Percentiles rank a stretch among this genome's conserved stretches.
phyloP scores from a whole-genome alignment of 2,888 invertebrate species.

The Hofmannophila pseudospretella region DNA sequence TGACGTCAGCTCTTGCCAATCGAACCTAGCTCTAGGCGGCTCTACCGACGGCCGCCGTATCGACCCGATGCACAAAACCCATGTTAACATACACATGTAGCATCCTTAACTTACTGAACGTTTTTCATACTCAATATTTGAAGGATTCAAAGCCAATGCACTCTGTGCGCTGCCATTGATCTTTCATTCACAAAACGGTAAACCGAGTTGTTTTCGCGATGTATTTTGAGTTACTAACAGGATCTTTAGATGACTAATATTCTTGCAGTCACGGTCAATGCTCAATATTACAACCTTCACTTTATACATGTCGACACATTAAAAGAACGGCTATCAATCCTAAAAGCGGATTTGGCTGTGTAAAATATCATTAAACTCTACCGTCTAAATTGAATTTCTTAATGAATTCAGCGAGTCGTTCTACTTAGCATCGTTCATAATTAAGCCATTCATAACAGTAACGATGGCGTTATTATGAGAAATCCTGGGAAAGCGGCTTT shows the following conservation, averaged over 20 bases:
- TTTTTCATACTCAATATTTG: not conserved
- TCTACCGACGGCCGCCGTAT: conserved; percentile 51
- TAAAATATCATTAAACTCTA: not conserved
- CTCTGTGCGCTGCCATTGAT: conserved; percentile 11
- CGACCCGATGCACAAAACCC: conserved; percentile 63
- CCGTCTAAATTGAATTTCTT: not conserved
- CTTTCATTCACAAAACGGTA: conserved; percentile 12
- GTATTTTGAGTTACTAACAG: conserved; percentile 14
- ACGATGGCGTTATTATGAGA: conserved; percentile 34
- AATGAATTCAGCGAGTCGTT: not conserved
- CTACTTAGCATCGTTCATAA: conserved; percentile 20
- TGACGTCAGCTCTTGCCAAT: conserved; percentile 65
- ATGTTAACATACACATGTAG: conserved; percentile 21
- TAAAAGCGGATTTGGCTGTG: not conserved
- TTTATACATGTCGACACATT: not conserved
- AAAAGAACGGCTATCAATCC: not conserved
- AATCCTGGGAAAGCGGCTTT: conserved; percentile 52
- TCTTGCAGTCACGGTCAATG: conserved; percentile 10
- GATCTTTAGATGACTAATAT: conserved; percentile 17
- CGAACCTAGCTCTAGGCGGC: conserved; percentile 41
- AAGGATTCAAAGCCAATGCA: not conserved
- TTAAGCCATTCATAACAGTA: conserved; percentile 41
- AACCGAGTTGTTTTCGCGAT: conserved; percentile 11
- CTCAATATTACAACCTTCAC: not conserved
- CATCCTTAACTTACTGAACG: not conserved